Conservation (phyloP, 1,140 invertebrate genomes). For the Calycopis cecrops region DNA sequence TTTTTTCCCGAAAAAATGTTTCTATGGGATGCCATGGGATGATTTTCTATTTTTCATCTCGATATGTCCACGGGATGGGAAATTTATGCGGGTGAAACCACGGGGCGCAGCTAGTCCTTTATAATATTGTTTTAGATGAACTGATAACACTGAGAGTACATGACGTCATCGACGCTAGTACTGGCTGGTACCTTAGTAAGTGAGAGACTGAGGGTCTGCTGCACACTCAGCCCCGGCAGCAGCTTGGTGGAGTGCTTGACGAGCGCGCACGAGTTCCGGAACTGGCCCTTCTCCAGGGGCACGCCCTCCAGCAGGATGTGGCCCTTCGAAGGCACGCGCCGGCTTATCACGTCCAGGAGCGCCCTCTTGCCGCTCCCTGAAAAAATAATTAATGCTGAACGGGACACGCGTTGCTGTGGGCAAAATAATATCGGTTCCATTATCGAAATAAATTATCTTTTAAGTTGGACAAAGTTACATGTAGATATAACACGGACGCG, state of each 20-base stretch:
- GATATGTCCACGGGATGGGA: no score
- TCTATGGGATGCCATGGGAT: no score
- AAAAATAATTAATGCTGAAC: neutral
- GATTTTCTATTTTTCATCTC: no score
- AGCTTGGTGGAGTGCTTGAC: slow-evolving; percentile 89
- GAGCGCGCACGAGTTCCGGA: slow-evolving; percentile 89
- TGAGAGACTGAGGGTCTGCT: slow-evolving; percentile 89
- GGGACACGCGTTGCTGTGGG: neutral
- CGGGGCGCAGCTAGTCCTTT: no score
- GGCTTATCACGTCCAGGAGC: slow-evolving; percentile 91
- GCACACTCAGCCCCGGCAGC: slow-evolving; percentile 88
- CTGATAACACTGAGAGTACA: no score
- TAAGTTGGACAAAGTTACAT: no score
- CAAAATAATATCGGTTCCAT: no score
- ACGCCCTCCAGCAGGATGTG: slow-evolving; percentile 91
- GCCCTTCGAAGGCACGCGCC: slow-evolving; percentile 86
- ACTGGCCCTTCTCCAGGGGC: slow-evolving; percentile 85
- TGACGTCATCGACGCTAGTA: neutral
- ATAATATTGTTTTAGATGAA: no score
- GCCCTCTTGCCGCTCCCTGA: slow-evolving; percentile 91
- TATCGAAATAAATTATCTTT: no score
- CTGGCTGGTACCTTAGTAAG: slow-evolving; percentile 79
- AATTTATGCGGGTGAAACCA: no score
- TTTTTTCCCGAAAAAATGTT: no score
- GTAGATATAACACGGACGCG: no score